Conservation (phyloP, 2,113 vertebrate species). For the Pseudopipra pipra region DNA sequence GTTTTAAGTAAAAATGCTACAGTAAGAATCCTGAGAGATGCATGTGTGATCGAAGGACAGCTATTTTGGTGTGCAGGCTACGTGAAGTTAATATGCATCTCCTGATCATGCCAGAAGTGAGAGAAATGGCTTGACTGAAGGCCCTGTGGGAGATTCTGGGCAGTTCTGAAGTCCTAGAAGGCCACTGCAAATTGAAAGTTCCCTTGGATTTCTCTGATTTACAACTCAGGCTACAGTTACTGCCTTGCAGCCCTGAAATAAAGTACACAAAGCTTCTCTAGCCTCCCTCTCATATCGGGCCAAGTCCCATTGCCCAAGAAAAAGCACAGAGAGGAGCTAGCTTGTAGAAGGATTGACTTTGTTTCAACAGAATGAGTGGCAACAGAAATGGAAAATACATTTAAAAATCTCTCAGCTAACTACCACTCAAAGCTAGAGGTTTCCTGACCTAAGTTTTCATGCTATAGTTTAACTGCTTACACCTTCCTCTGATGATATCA, state of each 20-base stretch:
- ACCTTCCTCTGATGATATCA: constrained; percentile 25
- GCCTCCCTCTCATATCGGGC: neutral
- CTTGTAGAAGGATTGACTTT: neutral
- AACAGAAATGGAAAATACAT: neutral
- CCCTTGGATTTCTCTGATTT: neutral
- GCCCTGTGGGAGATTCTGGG: neutral
- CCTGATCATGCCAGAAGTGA: neutral
- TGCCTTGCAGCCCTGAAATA: neutral
- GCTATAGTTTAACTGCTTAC: constrained; percentile 50
- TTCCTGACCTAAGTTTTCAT: neutral
- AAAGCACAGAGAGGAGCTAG: neutral
- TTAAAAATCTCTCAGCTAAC: neutral
- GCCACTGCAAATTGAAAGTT: neutral
- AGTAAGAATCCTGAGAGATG: neutral
- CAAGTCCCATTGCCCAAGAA: neutral
- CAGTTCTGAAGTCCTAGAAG: neutral
- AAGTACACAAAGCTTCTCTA: neutral
- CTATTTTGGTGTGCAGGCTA: neutral
- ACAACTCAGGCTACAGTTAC: neutral
- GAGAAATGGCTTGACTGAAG: neutral
- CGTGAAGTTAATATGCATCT: neutral
- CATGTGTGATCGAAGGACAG: neutral
- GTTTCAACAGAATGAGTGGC: neutral
- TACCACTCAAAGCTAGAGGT: neutral
- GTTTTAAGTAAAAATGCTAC: neutral